Base-by-base conservation (phyloP, 2,888 invertebrate species). In the Neria commutata region DNA sequence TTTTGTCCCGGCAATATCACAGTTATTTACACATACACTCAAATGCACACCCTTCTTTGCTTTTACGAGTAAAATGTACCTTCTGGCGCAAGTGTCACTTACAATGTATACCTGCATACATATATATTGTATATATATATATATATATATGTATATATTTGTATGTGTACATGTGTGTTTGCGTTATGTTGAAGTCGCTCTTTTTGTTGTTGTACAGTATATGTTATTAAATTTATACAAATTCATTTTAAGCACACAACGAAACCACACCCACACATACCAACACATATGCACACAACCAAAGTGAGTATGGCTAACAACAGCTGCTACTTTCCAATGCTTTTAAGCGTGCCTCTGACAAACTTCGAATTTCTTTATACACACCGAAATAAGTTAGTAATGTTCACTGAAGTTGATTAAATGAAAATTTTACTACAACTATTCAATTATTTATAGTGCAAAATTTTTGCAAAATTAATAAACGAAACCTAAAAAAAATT, bases 211-310 rank as follows among this genome's bases (percentile, higher is more conserved):
- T 62, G 62, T 60, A 65, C 63, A 63, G 61, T 54, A 70, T 73
- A 73, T 70, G 71, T 72, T 72, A 72, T 72, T 73, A 72, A 72
- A 72, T 72, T 72, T 71, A 73, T 72, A 73, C 71, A 69, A 71
- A 71, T 73, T 72, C 72, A 73, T 70, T 69, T 70, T 65, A 37
- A 37, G 6, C n/a, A 37, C 37, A 37, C 37, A 14, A 8, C n/a
- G 4, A n/a, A n/a, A n/a, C n/a, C 37, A 6, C 14, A 37, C 37
- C 4, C 37, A 37, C 8, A 37, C 37, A 37, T 11, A 29, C 67
- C 49, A 72, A 67, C 61, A 67, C 62, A 29, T 45, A 56, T 60
- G 34, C 37, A 62, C 46, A 49, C 40, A n/a, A n/a, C n/a, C n/a
- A n/a, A n/a, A n/a, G n/a, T n/a, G n/a, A n/a, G n/a, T n/a, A n/a